Evolutionary conservation across 2,888 invertebrate genomes (phyloP), one percentile per base, ranked within the genome.

Genomic region (Noctua janthina): DNA sequence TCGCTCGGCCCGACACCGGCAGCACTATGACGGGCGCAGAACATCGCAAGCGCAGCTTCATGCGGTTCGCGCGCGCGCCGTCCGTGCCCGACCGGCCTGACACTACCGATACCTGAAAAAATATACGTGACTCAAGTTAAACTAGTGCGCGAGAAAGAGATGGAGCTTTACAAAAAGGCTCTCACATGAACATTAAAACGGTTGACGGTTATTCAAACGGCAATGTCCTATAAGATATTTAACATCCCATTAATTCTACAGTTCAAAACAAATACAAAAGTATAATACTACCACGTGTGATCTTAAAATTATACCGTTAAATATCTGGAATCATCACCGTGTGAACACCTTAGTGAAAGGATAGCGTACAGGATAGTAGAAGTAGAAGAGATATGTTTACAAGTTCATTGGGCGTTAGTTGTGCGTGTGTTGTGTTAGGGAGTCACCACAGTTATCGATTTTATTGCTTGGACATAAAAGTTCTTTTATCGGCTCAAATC

Each of bases 1-100:
- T 98, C 49, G 98, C 98, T 86, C 98, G 97, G 49, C 98, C 98
- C 92, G 98, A 98, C 84, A 99, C 98, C 0, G 99, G 99, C 84
- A 99, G 96, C 75, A 99, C 96, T 87, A 99, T 98, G 5, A 99
- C 98, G 0, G 99, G 99, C 23, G 99, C 95, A 43, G 93, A 84
- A 98, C 95, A 91, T 97, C 97, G 89, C 98, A 90, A 43, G 97
- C 95, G 98, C 93, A 95, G 78, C 97, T 11, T 1, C 90, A 84
- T 81, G 72, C 84, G 85, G 4, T 75, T 62, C 93, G 89, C 74
- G 88, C 90, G 68, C 82, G 90, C 88, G 89, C 91, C 82, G 92
- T 81, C 88, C 92, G 92, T 90, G 91, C 87, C 62, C 20, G 75
- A 13, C 62, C 68, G 78, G 51, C 87, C 83, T 0, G 88, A 74